Evolutionary conservation across 2,797 vertebrate genomes (phyloP), one percentile per base, ranked within the genome.

Genomic region (Sebastes reedi): DNA sequence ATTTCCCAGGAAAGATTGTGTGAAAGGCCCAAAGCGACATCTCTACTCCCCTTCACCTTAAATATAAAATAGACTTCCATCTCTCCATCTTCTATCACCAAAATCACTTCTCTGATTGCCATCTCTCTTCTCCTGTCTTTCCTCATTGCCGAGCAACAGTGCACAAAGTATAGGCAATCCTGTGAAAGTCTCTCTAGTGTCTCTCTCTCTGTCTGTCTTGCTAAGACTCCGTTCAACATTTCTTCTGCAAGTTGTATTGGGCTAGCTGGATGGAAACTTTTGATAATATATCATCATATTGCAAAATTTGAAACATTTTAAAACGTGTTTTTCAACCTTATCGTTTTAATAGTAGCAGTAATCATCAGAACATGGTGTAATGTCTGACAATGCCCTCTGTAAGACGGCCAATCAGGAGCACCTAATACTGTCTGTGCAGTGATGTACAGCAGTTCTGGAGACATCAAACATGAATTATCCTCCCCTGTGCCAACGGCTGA

Each of bases 381-480:
- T 42, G 74, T 76, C 54, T 75, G 34, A 20, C 20, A 6, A 12
- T 54, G 30, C 30, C 68, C 22, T 52, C 42, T 56, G 61, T 24
- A 4, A 52, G 20, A 25, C 42, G 61, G 46, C n/a, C 50, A 58
- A 65, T 73, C 42, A 52, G 12, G n/a, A 64, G 30, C 22, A 5
- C 18, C 6, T 42, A 8, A 54, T 8, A 25, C 22, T 52, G 25
- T 25, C 25, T 56, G 22, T 82, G 59, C 36, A 61, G 71, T 54
- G 16, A 14, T 39, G 32, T 62, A 46, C 46, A 74, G 52, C 64
- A 55, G 24, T 29, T 75, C 72, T 22, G 36, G 56, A 42, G 50
- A 30, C 70, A 73, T 68, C 60, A 69, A 64, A 78, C 50, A 77
- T 62, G 14, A 67, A 32, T 59, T 5, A 67, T 72, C 80, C 39